These are phyloP conservation scores for Seira musarum DNA, from an alignment of 2,888 invertebrate genomes.

Conservation along the genomic window DNA sequence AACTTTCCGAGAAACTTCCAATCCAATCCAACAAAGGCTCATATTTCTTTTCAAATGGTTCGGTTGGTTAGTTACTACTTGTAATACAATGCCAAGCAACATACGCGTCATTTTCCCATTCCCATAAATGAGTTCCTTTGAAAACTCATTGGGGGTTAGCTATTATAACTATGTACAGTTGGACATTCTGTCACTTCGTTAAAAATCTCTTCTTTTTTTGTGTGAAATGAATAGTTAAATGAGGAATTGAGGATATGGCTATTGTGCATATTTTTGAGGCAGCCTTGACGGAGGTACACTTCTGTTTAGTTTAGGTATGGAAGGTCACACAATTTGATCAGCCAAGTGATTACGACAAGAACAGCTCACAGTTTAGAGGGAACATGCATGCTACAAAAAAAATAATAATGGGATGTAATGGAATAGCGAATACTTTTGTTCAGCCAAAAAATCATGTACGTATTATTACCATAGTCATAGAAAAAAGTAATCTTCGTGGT, in stretches of 20 bases:
- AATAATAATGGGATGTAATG: not conserved
- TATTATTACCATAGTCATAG: not conserved
- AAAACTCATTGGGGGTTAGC: not conserved
- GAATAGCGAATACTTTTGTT: not conserved
- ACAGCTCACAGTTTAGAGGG: not conserved
- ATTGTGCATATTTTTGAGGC: not conserved
- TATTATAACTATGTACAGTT: no score
- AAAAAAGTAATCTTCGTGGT: not conserved
- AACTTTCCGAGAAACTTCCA: not conserved
- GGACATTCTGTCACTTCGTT: not conserved
- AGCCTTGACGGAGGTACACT: slow-evolving; percentile 14
- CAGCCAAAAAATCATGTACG: not conserved
- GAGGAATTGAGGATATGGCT: not conserved
- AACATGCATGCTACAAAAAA: not conserved
- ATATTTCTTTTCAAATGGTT: slow-evolving; percentile 3
- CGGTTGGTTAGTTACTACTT: no score
- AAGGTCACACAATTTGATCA: slow-evolving; percentile 16
- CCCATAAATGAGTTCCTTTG: not conserved
- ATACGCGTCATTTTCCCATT: not conserved
- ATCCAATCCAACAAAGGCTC: not conserved
- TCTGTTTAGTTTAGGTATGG: slow-evolving; percentile 15
- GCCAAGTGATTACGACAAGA: slow-evolving; percentile 6
- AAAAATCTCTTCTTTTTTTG: no score
- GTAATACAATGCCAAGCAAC: not conserved
- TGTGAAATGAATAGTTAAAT: no score